Evolutionary conservation across 2,888 invertebrate species (phyloP), one percentile per base, ranked within the genome.

Genomic region (Melieria picta): DNA sequence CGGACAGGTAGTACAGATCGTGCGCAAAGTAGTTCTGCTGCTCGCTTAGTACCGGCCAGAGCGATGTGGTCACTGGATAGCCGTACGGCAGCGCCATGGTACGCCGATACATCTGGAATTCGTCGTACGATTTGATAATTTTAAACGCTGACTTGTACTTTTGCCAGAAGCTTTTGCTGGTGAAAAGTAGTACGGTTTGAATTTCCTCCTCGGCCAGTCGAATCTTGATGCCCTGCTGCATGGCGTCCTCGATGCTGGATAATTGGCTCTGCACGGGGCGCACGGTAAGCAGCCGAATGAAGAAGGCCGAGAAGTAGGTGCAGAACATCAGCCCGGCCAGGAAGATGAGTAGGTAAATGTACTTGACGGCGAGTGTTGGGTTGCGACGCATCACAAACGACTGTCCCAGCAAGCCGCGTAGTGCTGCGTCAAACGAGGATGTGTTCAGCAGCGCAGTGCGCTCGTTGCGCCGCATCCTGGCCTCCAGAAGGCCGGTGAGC

Each of bases 21-120:
- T 55, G 57, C 43, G 63, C 47, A 16, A 68, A 69, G 58, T 65
- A 72, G 4, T 42, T 46, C 61, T 65, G 71, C 4, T 66, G 65
- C 4, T 52, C 61, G 11, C 55, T 47, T 4, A 66, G n/a, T 13
- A 66, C 61, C 4, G 65, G 61, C 71, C 71, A 71, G 4, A 46
- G n/a, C 9, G 55, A 10, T n/a, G 71, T 55, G 6, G 55, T 52
- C 3, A 71, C 30, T 5, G 61, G 46, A 13, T 71, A 71, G 43
- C 42, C 71, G 47, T 61, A 71, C 16, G 46, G 61, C 13, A 47
- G 0, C 45, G 50, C 56, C 66, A 71, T 56, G 10, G 16, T 66
- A 30, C 61, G 65, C 16, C 65, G 16, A 48, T 70, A 13, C 7
- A 13, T 42, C 43, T 66, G 61, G n/a, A 55, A 71, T 47, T 71